Percentiles rank a stretch among this genome's conserved stretches.
Evolutionary conservation across 2,113 vertebrate species (phyloP).

Genomic region (Crocuta crocuta): DNA sequence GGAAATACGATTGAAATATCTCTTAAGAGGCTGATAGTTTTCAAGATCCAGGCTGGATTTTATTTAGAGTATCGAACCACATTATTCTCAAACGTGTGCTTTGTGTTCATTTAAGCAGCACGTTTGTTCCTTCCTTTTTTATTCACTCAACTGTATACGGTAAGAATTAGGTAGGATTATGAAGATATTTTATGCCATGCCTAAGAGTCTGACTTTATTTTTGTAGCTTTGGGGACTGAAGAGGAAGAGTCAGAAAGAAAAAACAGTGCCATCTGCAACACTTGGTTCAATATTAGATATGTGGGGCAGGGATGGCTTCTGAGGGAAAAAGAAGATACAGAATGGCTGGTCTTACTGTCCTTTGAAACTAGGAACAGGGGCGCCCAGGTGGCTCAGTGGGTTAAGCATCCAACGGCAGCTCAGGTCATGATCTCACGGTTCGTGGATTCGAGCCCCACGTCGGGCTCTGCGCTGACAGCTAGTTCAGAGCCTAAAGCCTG

Average conservation of each 20-base stretch:
- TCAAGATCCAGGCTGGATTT: background rate
- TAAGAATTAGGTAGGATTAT: background rate
- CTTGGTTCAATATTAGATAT: background rate
- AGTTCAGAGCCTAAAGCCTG: no score
- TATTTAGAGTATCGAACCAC: background rate
- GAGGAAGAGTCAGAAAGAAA: background rate
- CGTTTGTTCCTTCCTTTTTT: background rate
- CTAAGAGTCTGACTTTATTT: background rate
- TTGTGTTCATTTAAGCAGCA: background rate
- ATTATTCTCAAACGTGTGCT: background rate
- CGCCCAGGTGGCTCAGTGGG: no score
- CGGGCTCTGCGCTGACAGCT: no score
- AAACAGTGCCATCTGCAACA: background rate
- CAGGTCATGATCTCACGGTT: no score
- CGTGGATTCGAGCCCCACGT: no score
- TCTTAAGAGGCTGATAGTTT: background rate
- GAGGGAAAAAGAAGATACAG: background rate
- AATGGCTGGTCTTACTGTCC: background rate
- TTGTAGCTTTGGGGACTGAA: background rate
- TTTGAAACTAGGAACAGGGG: background rate
- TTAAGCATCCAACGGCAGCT: no score
- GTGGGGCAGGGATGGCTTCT: accelerated
- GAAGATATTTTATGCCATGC: background rate
- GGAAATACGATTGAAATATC: background rate
- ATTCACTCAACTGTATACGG: background rate